Evolutionary conservation across 37 sponge, comb jelly and placozoan species (phyloP), one percentile per base, ranked within the genome.

Genomic region (Eunapius fragilis): DNA sequence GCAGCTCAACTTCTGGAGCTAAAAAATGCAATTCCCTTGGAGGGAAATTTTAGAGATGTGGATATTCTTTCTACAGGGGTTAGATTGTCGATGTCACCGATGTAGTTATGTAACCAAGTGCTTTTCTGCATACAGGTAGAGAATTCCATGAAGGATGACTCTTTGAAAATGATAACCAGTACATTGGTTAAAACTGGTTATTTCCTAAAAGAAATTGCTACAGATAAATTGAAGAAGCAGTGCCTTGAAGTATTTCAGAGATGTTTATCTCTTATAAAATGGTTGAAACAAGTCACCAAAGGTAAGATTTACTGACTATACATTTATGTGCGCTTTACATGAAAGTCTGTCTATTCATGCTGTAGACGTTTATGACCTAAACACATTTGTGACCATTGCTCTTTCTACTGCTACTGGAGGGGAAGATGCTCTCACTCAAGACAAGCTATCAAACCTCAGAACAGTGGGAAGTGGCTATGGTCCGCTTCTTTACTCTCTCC

Each of bases 391-490:
- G 32, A 87, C 45, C 69, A 80, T 91, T 58, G 85, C 90, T 68
- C 86, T 90, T 0, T 83, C 87, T 37, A 91, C 92, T 5, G 80
- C 87, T 69, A 84, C 92, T 84, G 82, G 82, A 32, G 89, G 89
- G 25, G 92, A 91, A 74, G 88, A 82, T 69, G 92, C 78, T 35
- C 48, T 74, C 47, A 67, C 84, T 22, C 70, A 75, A 75, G 92
- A 91, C 47, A 87, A 69, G 67, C 87, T 91, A 37, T 91, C 92
- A 31, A 34, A 80, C 37, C 50, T 91, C 48, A 69, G 82, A n/a
- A 91, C 80, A n/a, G 92, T 87, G 35, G 92, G 84, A 5, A 87
- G 80, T 80, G 84, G 88, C 19, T 91, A 38, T 83, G 83, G 74
- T 0, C 38, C 87, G 22, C 87, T 91, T 23, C 87, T 91, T n/a